A percentile compares a stretch with the other conserved stretches of the same genome.
Evolutionary conservation across 2,888 invertebrate species (phyloP).

Genomic region (Agrotis segetum): DNA sequence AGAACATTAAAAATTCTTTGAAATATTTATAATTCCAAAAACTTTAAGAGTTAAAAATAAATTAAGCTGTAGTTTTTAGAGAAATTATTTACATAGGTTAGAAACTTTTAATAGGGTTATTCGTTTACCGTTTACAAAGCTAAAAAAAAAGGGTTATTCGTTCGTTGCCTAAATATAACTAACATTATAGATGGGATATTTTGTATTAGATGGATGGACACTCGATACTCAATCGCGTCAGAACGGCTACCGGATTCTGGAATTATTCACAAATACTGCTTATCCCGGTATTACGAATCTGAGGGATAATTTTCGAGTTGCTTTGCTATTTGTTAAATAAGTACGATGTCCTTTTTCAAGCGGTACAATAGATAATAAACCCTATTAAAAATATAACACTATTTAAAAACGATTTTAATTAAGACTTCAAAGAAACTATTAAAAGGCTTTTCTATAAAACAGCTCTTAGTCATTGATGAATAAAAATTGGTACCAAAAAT

Average conservation of each 20-base stretch:
- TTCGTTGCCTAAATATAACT: neutral
- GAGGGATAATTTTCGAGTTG: too few relatives aligned
- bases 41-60: neutral
- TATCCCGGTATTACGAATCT: too few relatives aligned
- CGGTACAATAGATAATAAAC: neutral
- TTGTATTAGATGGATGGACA: too few relatives aligned
- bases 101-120: neutral
- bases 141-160: neutral
- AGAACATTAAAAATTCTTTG: neutral
- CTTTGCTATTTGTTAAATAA: neutral
- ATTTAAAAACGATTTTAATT: constrained; percentile 1
- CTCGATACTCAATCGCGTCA: too few relatives aligned
- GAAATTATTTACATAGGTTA: neutral
- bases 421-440: neutral
- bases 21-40: neutral
- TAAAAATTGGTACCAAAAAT: neutral
- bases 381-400: too few relatives aligned
- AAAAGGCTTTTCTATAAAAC: constrained; percentile 1
- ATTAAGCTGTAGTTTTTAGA: neutral
- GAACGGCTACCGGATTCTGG: too few relatives aligned
- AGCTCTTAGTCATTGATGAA: neutral
- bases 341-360: constrained; percentile 1
- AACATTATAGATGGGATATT: too few relatives aligned
- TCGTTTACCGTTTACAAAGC: too few relatives aligned
- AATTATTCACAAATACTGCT: too few relatives aligned